These are phyloP conservation scores for Idaea straminata DNA, from an alignment of 2,888 invertebrate species.

Conservation along the genomic window DNA sequence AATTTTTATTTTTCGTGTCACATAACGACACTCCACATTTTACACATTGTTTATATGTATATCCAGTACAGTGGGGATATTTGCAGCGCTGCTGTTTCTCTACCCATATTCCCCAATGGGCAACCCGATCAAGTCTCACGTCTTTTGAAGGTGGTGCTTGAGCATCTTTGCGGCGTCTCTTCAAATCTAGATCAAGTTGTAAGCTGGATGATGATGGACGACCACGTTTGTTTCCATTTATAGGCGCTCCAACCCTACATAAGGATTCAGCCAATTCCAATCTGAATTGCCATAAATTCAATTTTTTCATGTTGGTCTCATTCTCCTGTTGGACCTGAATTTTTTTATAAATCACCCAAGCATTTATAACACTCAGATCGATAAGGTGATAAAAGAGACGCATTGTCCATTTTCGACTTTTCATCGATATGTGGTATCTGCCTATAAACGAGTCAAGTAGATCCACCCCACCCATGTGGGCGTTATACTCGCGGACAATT, in stretches of 20 bases:
- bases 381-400: no score
- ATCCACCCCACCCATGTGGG: no score
- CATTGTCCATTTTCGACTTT: no score
- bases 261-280: slow-evolving; percentile 40
- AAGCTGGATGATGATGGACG: slow-evolving; percentile 35
- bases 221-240: slow-evolving; percentile 39
- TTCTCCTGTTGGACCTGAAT: no score
- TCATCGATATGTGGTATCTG: no score
- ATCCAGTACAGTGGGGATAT: slow-evolving; percentile 35
- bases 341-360: no score
- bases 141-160: slow-evolving; percentile 34
- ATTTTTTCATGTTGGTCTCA: no score
- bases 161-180: slow-evolving; percentile 37
- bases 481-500: no score
- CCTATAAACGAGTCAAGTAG: no score
- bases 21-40: slow-evolving; percentile 42
- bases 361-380: no score
- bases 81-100: slow-evolving; percentile 28
- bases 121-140: slow-evolving; percentile 29
- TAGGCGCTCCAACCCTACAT: slow-evolving; percentile 36
- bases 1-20: slow-evolving; percentile 41
- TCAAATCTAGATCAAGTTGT: slow-evolving; percentile 37
- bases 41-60: slow-evolving; percentile 38
- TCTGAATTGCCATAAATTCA: slow-evolving; percentile 39
- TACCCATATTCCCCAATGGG: slow-evolving; percentile 30